These are phyloP conservation scores for Zoanthus sansibaricus DNA, from an alignment of 92 coral and sea anemone species.

Conservation along the genomic window DNA sequence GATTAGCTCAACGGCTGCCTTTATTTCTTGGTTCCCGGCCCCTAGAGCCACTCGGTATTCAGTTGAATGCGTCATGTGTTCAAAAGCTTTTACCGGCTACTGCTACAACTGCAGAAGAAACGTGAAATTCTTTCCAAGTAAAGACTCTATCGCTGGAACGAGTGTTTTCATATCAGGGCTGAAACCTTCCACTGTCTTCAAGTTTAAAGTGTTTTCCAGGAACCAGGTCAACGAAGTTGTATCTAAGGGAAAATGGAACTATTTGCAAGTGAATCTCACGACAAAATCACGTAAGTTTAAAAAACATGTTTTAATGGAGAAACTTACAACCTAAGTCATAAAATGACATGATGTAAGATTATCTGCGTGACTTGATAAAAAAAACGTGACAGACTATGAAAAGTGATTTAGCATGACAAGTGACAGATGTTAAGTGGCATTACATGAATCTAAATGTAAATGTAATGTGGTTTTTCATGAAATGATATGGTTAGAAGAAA, in stretches of 20 bases:
- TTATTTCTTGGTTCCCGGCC: background rate
- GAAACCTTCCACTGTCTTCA: conserved; percentile 7
- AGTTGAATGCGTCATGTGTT: conserved; percentile 19
- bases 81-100: background rate
- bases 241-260: conserved; percentile 12
- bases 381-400: no score
- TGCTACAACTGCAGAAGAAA: conserved; percentile 19
- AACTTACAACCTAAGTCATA: no score
- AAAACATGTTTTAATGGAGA: no score
- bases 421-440: no score
- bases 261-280: background rate
- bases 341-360: no score
- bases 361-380: no score
- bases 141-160: background rate
- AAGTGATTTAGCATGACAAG: no score
- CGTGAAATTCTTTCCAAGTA: conserved; percentile 12
- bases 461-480: no score
- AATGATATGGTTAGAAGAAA: no score
- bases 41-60: background rate
- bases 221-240: conserved; percentile 25
- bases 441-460: no score
- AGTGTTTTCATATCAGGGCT: background rate
- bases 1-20: conserved; percentile 1
- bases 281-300: conserved; percentile 15
- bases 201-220: conserved; percentile 11